These are phyloP conservation scores for Meda fulgida DNA, from an alignment of 2,797 vertebrate genomes.

Conservation along the genomic window DNA sequence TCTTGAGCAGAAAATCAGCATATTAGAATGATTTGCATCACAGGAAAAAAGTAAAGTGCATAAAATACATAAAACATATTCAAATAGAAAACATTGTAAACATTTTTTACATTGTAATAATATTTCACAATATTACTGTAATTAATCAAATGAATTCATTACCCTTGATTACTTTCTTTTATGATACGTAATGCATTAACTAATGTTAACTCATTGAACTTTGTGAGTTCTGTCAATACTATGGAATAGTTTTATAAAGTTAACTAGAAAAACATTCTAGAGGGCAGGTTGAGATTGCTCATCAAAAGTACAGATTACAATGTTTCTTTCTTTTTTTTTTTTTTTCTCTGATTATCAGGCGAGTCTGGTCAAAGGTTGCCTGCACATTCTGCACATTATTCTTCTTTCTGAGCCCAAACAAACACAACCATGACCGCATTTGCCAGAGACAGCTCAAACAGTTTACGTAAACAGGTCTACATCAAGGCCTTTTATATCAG, in stretches of 20 bases:
- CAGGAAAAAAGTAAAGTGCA: not conserved
- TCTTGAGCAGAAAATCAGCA: too few relatives aligned
- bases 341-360: not conserved
- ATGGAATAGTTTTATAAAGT: not conserved
- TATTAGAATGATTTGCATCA: not conserved
- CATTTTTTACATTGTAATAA: not conserved
- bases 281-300: not conserved
- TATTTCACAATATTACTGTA: not conserved
- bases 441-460: slow-evolving; percentile 4
- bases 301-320: slow-evolving; percentile 1
- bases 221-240: not conserved
- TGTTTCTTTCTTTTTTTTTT: slow-evolving; percentile 7
- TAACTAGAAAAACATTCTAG: not conserved
- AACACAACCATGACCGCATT: slow-evolving; percentile 43
- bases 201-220: too few relatives aligned
- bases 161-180: not conserved
- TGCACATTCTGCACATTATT: slow-evolving; percentile 3
- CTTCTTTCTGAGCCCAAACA: slow-evolving; percentile 49
- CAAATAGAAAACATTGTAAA: not conserved
- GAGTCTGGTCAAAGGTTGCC: slow-evolving; percentile 22
- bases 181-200: not conserved
- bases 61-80: not conserved
- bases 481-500: slow-evolving; percentile 33
- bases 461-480: slow-evolving; percentile 39
- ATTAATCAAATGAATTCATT: not conserved